Conservation (phyloP, 1,140 invertebrate genomes). For the Orchesella cincta region DNA sequence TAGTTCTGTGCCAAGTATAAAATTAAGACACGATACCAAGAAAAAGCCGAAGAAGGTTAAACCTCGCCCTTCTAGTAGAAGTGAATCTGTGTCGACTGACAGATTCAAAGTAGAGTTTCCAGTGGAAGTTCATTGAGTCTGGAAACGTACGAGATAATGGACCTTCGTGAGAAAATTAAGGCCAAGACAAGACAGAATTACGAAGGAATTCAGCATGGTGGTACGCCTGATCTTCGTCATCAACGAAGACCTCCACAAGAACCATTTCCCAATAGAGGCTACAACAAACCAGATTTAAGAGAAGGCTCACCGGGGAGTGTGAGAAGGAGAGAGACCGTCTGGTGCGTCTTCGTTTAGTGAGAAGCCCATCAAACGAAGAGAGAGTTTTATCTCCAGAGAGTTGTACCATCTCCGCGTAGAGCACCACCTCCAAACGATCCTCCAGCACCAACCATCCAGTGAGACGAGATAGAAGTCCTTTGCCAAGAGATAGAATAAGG, state of each 20-base stretch:
- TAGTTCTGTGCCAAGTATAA: constrained; percentile 47
- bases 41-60: constrained; percentile 15
- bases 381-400: constrained; percentile 8
- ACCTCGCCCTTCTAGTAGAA: constrained; percentile 3
- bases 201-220: neutral
- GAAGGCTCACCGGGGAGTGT: neutral
- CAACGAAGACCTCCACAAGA: neutral
- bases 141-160: neutral
- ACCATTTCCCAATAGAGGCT: neutral
- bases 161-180: constrained; percentile 26
- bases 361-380: neutral
- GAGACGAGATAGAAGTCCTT: constrained; percentile 15
- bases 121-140: constrained; percentile 25
- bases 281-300: neutral
- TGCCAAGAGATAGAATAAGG: neutral
- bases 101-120: constrained; percentile 6
- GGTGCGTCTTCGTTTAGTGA: neutral
- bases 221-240: neutral
- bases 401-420: neutral
- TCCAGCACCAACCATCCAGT: neutral
- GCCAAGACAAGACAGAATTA: constrained; percentile 15
- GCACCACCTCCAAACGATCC: constrained; percentile 2
- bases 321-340: neutral
- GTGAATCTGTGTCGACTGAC: constrained; percentile 13
- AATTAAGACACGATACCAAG: constrained; percentile 42